phyloP scores from a whole-genome alignment of 2,888 invertebrate genomes.

The Myathropa florea region DNA sequence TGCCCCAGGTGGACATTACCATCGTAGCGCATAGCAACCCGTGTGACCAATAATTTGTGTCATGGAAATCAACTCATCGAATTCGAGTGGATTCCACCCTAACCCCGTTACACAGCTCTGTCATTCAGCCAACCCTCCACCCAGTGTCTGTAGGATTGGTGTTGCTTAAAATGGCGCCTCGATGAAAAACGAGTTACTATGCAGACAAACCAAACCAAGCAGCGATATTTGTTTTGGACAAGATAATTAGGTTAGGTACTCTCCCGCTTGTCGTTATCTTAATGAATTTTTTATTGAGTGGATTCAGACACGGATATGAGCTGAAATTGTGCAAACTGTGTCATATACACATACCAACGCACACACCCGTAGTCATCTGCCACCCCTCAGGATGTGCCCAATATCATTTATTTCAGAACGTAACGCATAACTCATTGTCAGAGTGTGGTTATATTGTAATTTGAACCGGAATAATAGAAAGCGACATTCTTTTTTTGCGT shows the following conservation, averaged over 20 bases:
- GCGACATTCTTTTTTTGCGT: conserved; percentile 29
- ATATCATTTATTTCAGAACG: conserved; percentile 63
- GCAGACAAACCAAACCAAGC: conserved; percentile 36
- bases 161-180: conserved; percentile 47
- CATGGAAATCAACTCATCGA: conserved; percentile 46
- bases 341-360: background rate
- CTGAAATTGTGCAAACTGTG: conserved; percentile 54
- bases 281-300: conserved; percentile 69
- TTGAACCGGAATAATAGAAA: conserved; percentile 65
- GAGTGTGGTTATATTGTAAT: conserved; percentile 64
- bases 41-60: conserved; percentile 39
- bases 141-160: conserved; percentile 5
- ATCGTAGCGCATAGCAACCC: conserved; percentile 37
- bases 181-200: conserved; percentile 46
- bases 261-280: conserved; percentile 57
- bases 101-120: background rate
- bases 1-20: conserved; percentile 1
- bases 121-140: background rate
- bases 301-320: conserved; percentile 52
- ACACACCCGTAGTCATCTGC: background rate
- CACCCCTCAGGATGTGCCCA: conserved; percentile 55
- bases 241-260: conserved; percentile 64
- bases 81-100: conserved; percentile 24
- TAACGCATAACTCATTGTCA: conserved; percentile 66
- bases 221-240: conserved; percentile 54